Base-by-base conservation (phyloP, 2,797 vertebrate genomes). In the Natrix natrix region DNA sequence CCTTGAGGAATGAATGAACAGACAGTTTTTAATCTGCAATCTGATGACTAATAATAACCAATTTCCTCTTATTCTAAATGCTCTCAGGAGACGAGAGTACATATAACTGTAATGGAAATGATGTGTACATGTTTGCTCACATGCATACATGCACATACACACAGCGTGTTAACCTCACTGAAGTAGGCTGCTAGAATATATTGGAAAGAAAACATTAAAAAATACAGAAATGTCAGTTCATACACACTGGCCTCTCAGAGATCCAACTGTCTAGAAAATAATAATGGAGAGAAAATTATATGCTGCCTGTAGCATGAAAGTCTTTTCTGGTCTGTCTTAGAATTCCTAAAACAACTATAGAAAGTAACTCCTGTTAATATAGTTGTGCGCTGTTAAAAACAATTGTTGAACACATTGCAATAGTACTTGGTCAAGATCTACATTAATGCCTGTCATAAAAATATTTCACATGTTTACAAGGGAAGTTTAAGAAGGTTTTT, bases 331-430 rank as follows among this genome's bases (percentile, higher is more conserved):
- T 66, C 93, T 93, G 96, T 90, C 94, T 91, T 92, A 69, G 93
- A 91, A 94, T 92, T 95, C 91, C 90, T 93, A 91, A 95, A 96
- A 94, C 94, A 95, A 93, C 95, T 95, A 94, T 94, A 96, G 94
- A 91, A 95, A 92, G 69, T 96, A 96, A 96, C 92, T 96, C 95
- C 95, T 94, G 91, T 93, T 0, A 3, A 92, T 90, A 93, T 93
- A 88, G 83, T 94, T 94, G 94, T 95, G 94, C 87, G 55, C 56
- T 69, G 91, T 93, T 94, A 95, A 94, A 96, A 96, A 96, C 95
- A 94, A 95, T 93, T 89, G 78, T 88, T 66, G 93, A 92, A 92
- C 88, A 95, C 91, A 94, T 93, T 95, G 90, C 91, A 94, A 92
- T 90, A 94, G 93, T 91, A 94, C 94, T 69, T 91, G 92, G 92